Conservation (phyloP, 2,888 invertebrate species). For the Synergus umbraculus region DNA sequence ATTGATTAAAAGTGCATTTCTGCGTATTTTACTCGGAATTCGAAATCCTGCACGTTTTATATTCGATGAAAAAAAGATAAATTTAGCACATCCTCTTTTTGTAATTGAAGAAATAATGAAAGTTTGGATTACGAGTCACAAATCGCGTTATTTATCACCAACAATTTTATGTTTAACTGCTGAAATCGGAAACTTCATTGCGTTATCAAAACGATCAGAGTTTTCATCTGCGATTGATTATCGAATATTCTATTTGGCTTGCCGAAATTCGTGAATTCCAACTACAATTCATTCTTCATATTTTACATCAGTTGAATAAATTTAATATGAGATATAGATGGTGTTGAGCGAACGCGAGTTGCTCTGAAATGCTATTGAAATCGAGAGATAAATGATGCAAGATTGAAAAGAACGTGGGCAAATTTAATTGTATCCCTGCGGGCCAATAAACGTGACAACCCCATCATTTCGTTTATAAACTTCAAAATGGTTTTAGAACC, state of each 20-base stretch:
- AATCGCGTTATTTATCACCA: background rate
- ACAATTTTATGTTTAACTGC: constrained; percentile 14
- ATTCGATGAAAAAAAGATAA: background rate
- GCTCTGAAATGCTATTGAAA: constrained; percentile 24
- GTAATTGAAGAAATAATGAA: constrained; percentile 1
- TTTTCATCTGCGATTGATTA: constrained; percentile 7
- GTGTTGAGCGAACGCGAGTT: background rate
- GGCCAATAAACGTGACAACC: constrained; percentile 9
- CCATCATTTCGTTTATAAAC: background rate
- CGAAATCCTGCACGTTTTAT: background rate
- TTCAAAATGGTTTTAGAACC: background rate
- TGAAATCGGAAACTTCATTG: constrained; percentile 5
- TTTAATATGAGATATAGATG: constrained; percentile 25
- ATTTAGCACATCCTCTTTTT: background rate
- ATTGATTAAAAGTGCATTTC: background rate
- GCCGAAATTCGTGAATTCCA: background rate
- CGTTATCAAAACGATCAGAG: background rate
- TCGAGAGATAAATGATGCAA: constrained; percentile 12
- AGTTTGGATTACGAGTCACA: background rate
- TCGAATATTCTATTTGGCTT: constrained; percentile 8
- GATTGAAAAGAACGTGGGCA: constrained; percentile 20
- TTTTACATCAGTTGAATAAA: constrained; percentile 22
- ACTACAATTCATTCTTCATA: background rate
- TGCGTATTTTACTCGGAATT: background rate
- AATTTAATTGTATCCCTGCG: constrained; percentile 28